phyloP scores from a whole-genome alignment of 1,140 invertebrate genomes.

The Globodera rostochiensis region DNA sequence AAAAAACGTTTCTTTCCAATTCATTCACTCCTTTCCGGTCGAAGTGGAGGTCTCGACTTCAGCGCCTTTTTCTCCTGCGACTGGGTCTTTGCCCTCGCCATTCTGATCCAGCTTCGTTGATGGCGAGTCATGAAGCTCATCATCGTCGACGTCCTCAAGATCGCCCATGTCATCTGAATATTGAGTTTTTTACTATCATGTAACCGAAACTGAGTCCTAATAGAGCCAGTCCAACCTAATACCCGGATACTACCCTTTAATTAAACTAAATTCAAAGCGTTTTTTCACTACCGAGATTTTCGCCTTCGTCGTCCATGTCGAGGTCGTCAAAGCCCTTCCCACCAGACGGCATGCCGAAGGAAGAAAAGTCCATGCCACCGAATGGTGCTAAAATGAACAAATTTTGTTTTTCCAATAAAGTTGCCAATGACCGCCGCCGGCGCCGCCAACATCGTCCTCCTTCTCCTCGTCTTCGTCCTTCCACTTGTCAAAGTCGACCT shows the following conservation, averaged over 20 bases:
- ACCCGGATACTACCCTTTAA: too few species aligned
- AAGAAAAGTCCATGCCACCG: conserved; percentile 38
- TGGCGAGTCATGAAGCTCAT: not conserved
- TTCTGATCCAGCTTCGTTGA: conserved; percentile 11
- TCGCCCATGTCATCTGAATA: conserved; percentile 44
- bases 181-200: conserved; percentile 2
- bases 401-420: not conserved
- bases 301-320: conserved; percentile 37
- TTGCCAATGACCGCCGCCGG: not conserved
- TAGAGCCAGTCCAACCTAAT: too few species aligned
- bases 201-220: too few species aligned
- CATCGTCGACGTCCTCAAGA: conserved; percentile 35
- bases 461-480: conserved; percentile 87
- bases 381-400: not conserved
- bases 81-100: conserved; percentile 12
- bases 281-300: conserved; percentile 16
- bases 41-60: not conserved
- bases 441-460: conserved; percentile 67
- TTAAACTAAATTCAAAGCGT: too few species aligned
- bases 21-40: not conserved
- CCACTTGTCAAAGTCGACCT: conserved; percentile 95
- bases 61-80: not conserved
- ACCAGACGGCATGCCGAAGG: conserved; percentile 32
- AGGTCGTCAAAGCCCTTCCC: conserved; percentile 37
- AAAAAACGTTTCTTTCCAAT: conserved; percentile 3